Evolutionary conservation across 2,797 vertebrate genomes (phyloP).

Genomic region (Artibeus jamaicensis): DNA sequence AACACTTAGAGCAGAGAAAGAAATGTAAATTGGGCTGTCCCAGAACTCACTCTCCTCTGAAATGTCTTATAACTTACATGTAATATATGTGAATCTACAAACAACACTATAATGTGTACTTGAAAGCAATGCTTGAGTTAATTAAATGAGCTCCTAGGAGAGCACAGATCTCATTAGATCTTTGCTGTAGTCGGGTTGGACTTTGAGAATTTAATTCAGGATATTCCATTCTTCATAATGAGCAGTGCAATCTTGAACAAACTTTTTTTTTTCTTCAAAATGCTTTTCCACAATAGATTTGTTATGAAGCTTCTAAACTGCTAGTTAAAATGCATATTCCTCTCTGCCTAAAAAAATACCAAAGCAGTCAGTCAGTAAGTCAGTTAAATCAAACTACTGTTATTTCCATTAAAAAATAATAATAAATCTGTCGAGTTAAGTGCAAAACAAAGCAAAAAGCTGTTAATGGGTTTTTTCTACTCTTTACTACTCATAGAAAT

Average conservation of each 20-base stretch:
- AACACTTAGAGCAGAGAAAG: background rate
- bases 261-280: background rate
- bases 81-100: slow-evolving; percentile 54
- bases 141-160: slow-evolving; percentile 57
- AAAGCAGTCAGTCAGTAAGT: slow-evolving; percentile 50
- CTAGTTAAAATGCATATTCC: slow-evolving; percentile 8
- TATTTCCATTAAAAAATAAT: slow-evolving; percentile 18
- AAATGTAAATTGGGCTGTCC: slow-evolving; percentile 41
- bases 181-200: slow-evolving; percentile 29
- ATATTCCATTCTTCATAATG: background rate
- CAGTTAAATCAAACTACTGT: slow-evolving; percentile 12
- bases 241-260: background rate
- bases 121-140: slow-evolving; percentile 45
- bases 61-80: slow-evolving; percentile 50
- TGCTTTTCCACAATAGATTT: background rate
- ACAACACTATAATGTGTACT: background rate
- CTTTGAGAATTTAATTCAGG: slow-evolving; percentile 53
- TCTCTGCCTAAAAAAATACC: slow-evolving; percentile 42
- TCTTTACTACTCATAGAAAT: background rate
- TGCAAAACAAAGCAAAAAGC: slow-evolving; percentile 9
- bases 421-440: slow-evolving; percentile 21
- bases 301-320: slow-evolving; percentile 17
- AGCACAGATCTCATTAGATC: slow-evolving; percentile 41
- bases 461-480: background rate
- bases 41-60: background rate